Evolutionary conservation across 2,797 vertebrate genomes (phyloP).

Genomic region (Mormyrus hasselquistii): DNA sequence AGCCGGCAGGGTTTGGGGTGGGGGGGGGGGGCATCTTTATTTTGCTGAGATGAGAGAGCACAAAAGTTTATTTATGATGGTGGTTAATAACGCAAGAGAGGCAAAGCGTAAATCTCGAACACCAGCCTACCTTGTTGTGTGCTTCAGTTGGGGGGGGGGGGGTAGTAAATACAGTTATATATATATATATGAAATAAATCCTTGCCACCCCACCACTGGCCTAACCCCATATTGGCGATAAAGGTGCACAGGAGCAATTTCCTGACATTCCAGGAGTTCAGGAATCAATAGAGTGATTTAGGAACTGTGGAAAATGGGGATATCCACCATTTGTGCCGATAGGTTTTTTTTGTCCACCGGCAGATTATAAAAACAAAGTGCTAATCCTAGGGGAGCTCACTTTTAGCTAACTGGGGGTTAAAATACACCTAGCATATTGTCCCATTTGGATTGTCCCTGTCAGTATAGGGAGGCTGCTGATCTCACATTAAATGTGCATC

Average conservation of each 20-base stretch:
- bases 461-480: not conserved
- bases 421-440: not conserved
- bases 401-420: not conserved
- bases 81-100: constrained; percentile 16
- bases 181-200: constrained; percentile 17
- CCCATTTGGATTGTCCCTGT: not conserved
- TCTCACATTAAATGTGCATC: not conserved
- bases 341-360: not conserved
- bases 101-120: constrained; percentile 15
- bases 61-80: constrained; percentile 21
- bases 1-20: not conserved
- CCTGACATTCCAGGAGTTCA: constrained; percentile 15
- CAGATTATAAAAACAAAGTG: not conserved
- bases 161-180: constrained; percentile 13
- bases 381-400: not conserved
- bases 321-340: not conserved
- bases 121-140: constrained; percentile 12
- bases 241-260: constrained; percentile 33
- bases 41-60: not conserved
- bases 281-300: constrained; percentile 38
- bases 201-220: not conserved
- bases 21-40: not conserved
- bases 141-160: not conserved
- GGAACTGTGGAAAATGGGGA: not conserved
- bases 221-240: constrained; percentile 17